phyloP scores from a whole-genome alignment of 2,888 invertebrate genomes.

The Caenorhabditis sp. region DNA sequence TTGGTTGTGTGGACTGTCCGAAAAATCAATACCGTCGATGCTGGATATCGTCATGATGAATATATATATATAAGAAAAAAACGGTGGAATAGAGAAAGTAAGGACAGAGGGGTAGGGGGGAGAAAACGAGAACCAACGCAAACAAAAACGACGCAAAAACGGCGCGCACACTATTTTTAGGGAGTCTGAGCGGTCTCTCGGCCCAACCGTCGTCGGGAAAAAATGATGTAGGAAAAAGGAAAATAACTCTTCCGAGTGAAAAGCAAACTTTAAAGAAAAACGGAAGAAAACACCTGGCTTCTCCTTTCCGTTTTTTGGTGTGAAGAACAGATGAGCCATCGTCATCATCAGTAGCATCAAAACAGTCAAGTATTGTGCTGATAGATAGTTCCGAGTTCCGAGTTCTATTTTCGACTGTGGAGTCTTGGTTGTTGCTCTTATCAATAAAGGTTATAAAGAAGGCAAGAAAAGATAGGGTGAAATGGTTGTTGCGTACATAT shows the following conservation, averaged over 20 bases:
- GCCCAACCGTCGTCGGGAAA: slow-evolving; percentile 16
- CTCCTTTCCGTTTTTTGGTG: neutral
- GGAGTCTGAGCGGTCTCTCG: slow-evolving; percentile 28
- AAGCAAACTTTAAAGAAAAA: slow-evolving; percentile 42
- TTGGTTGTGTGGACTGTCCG: slow-evolving; percentile 38
- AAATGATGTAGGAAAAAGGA: slow-evolving; percentile 43
- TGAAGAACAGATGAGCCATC: neutral
- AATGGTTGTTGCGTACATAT: slow-evolving; percentile 36
- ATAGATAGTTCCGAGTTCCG: slow-evolving; percentile 4
- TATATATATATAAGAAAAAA: slow-evolving; percentile 45
- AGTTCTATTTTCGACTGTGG: slow-evolving; percentile 19
- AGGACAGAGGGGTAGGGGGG: neutral
- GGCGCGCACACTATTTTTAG: slow-evolving; percentile 55
- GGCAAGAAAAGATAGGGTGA: neutral
- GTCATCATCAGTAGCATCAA: no score
- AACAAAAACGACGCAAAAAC: slow-evolving; percentile 54
- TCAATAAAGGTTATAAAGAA: slow-evolving; percentile 33
- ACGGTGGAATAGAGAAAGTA: slow-evolving; percentile 38
- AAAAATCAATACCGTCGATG: slow-evolving; percentile 53
- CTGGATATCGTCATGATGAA: slow-evolving; percentile 53
- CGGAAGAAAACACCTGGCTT: slow-evolving; percentile 30
- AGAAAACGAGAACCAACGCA: slow-evolving; percentile 42
- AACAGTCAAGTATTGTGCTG: neutral
- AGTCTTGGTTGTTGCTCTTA: slow-evolving; percentile 17
- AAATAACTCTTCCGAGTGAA: slow-evolving; percentile 45